A percentile compares a stretch with the other conserved stretches of the same genome.
phyloP scores from a whole-genome alignment of 2,888 invertebrate genomes.

The Apamea epomidion region DNA sequence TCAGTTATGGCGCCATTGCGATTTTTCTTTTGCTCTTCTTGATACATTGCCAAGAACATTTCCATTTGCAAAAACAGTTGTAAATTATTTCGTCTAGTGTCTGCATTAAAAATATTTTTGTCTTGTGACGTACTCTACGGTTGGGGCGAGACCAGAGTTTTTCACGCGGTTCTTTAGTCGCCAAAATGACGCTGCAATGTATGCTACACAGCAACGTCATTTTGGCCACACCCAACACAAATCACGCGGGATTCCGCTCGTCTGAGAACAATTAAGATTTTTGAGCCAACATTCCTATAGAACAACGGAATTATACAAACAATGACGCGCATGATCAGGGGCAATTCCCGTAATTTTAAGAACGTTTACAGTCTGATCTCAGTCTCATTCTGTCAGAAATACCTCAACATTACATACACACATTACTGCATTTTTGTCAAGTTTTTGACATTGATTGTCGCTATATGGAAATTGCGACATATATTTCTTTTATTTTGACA shows the following conservation, averaged over 20 bases:
- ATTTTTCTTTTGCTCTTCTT: constrained; percentile 7
- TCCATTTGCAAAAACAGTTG: constrained; percentile 14
- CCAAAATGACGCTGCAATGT: constrained; percentile 2
- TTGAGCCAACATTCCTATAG: neutral
- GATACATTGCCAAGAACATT: constrained; percentile 37
- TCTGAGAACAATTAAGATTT: neutral
- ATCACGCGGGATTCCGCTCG: neutral
- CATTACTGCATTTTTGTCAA: neutral
- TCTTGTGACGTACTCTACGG: neutral
- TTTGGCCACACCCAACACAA: neutral
- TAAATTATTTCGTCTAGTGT: constrained; percentile 8
- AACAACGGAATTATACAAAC: constrained; percentile 3
- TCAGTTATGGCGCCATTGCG: neutral
- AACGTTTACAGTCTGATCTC: neutral
- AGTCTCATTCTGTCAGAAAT: neutral
- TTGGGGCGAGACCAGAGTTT: neutral
- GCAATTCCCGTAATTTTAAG: neutral
- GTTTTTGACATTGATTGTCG: neutral
- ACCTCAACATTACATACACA: neutral
- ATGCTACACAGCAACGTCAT: neutral
- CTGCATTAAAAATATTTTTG: constrained; percentile 31
- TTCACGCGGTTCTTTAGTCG: neutral
- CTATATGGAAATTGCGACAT: too few relatives aligned
- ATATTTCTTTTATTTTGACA: too few relatives aligned
- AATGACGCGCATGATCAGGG: neutral